Base-by-base conservation (phyloP, 2,888 invertebrate species). In the Steinernema carpocapsae region DNA sequence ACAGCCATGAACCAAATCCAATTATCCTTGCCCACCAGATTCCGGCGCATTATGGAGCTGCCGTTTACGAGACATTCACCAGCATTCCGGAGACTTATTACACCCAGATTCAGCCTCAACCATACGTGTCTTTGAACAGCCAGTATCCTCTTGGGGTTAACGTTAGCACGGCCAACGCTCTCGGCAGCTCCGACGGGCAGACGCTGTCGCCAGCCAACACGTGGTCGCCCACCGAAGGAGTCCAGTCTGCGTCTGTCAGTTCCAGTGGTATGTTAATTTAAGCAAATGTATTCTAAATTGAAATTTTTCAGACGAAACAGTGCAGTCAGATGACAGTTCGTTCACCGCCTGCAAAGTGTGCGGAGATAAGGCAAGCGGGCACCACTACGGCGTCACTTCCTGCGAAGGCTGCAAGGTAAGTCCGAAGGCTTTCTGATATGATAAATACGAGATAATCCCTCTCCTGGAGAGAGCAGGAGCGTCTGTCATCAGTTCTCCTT, bases 321-420 rank as follows among this genome's bases (percentile, higher is more conserved):
- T 14, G 17, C 64, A 64, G 19, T 64, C 64, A n/a, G 64, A 64
- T 10, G 64, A 64, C 22, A 64, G 64, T 17, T 64, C 64, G 32
- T 64, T 64, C 19, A 64, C 64, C 1, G 64, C 64, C 10, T 64
- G 64, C 32, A 64, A 64, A 32, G 78, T 81, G 48, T 79, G 79
- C 51, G 83, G 86, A 0, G 86, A 86, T 76, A 86, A 86, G 72
- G 86, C 86, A 12, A 81, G 81, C 56, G 86, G 86, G 26, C 75
- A 84, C 22, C 84, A 86, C 56, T 85, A 84, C 72, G 85, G 85
- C 22, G 85, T 85, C 7, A 83, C 84, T 3, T 83, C 82, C 26
- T 86, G 85, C 71, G 85, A 86, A 74, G 85, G 97, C 1, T 97
- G 97, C 89, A 97, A 97, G 89, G 86, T 64, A 32, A 64, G 52